Base-by-base conservation (phyloP, 1,140 invertebrate genomes). In the Drosophila persimilis region DNA sequence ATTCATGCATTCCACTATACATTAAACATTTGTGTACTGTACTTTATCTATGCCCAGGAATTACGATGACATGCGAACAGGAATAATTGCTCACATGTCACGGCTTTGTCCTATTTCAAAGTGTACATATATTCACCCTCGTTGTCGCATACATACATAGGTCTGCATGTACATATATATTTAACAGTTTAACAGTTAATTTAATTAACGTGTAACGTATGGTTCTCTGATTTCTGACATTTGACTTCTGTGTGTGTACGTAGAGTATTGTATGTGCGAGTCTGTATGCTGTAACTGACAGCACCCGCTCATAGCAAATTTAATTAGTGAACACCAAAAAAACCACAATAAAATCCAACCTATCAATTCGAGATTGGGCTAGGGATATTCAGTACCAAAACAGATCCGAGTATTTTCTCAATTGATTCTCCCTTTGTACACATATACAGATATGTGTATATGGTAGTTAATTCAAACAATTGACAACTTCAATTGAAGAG, bases 21-120 rank as follows among this genome's bases (percentile, higher is more conserved):
- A 24, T 44, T 57, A 50, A 56, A 24, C 20, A 20, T 41, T 54
- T 46, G 57, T 56, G n/a, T 44, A 31, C 29, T 31, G 56, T 39
- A 73, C 29, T 62, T 73, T 79, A 73, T 73, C 78, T 80, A 77
- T 80, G 78, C 26, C 56, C 57, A 80, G 56, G 81, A 70, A 80
- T 66, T 63, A 64, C 60, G 73, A 64, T 61, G 73, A 73, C 80
- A 86, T 80, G 81, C 72, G 63, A 60, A 65, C 59, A 57, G 77
- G 44, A 80, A 86, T 80, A 85, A 85, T 86, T 77, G 81, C 77
- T 55, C 72, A 85, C 72, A 78, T 79, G 65, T 59, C 80, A 74
- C 57, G 22, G 57, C 45, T 62, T 62, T 44, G 41, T 56, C 59
- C 64, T 65, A 65, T 65, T 54, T 26, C 26, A 22, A 15, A 22